Base-by-base conservation (phyloP, 2,113 vertebrate genomes). In the Lasiurus cinereus region DNA sequence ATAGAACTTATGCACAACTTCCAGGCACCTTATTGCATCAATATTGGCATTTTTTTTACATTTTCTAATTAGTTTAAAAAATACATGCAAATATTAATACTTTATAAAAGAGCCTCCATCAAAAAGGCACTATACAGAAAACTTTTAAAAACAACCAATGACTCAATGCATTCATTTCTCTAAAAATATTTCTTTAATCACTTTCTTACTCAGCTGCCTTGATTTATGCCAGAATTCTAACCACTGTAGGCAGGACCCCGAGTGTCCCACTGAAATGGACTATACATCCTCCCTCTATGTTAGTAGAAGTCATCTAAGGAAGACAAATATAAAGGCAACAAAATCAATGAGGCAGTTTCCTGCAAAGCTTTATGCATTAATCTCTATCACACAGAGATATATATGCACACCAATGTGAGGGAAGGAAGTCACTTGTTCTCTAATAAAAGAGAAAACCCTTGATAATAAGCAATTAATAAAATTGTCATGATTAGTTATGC, bases 241-340 rank as follows among this genome's bases (percentile, higher is more conserved):
- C 94, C 76, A 96, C 97, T 0, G 50, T 94, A 46, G 97, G 95
- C 48, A 96, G 92, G 91, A 97, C 94, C 79, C 98, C 98, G 97
- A 96, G 96, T 86, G 96, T 98, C 90, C 98, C 98, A 67, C 96
- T 96, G 97, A 99, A 99, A 96, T 98, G 95, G 77, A 87, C 98
- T 96, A 98, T 43, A 59, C 97, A 98, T 85, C 97, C 98, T 96
- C 98, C 97, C 80, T 98, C 97, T 93, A 92, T 97, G 98, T 98
- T 98, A 97, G 98, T 98, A 93, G 98, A 98, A 96, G 98, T 99
- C 98, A 99, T 98, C 98, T 99, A 98, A 98, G 97, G 97, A 98
- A 98, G 98, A 98, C 95, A 98, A 98, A 98, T 98, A 98, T 97
- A 97, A 98, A 98, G 98, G 98, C 98, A 98, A 98, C 97, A 98